A percentile compares a stretch with the other conserved stretches of the same genome.
Conservation (phyloP, 2,797 vertebrate species). For the Notolepis coatsorum region DNA sequence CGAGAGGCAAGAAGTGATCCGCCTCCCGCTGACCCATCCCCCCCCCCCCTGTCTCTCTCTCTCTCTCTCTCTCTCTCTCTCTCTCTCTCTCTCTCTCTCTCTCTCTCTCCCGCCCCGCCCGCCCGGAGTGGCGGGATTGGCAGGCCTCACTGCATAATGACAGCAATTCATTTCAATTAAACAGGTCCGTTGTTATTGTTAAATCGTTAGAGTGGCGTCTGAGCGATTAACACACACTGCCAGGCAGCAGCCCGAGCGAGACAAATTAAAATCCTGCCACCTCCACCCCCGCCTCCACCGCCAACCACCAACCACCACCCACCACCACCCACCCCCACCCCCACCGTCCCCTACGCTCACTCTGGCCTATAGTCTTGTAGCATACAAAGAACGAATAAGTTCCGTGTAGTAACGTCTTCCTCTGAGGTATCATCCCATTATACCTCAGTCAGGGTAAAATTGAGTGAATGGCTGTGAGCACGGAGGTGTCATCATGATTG, state of each 20-base stretch:
- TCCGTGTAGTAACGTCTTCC: no score
- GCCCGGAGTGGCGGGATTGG: slow-evolving; percentile 57
- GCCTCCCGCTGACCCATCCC: slow-evolving; percentile 26
- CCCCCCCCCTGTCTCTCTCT: background rate
- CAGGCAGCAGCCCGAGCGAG: slow-evolving; percentile 51
- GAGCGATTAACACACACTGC: slow-evolving; percentile 59
- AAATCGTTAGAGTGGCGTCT: slow-evolving; percentile 63
- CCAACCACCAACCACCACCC: slow-evolving; percentile 12
- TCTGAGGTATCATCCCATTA: no score
- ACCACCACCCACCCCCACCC: slow-evolving; percentile 10
- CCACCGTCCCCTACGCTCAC: no score
- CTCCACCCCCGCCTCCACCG: slow-evolving; percentile 14
- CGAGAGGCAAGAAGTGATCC: background rate
- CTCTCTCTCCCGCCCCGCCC: no score
- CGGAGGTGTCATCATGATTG: no score
- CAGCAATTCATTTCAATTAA: slow-evolving; percentile 75
- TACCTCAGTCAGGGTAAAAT: background rate
- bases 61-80: slow-evolving; percentile 10
- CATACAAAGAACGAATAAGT: slow-evolving; percentile 19
- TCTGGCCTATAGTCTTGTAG: no score
- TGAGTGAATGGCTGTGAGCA: background rate
- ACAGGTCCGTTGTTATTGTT: slow-evolving; percentile 71
- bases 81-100: background rate
- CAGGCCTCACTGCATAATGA: slow-evolving; percentile 65
- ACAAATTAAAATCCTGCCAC: slow-evolving; percentile 64